These are phyloP conservation scores for Ceyx margarethae DNA, from an alignment of 2,113 vertebrate species.

Conservation along the genomic window DNA sequence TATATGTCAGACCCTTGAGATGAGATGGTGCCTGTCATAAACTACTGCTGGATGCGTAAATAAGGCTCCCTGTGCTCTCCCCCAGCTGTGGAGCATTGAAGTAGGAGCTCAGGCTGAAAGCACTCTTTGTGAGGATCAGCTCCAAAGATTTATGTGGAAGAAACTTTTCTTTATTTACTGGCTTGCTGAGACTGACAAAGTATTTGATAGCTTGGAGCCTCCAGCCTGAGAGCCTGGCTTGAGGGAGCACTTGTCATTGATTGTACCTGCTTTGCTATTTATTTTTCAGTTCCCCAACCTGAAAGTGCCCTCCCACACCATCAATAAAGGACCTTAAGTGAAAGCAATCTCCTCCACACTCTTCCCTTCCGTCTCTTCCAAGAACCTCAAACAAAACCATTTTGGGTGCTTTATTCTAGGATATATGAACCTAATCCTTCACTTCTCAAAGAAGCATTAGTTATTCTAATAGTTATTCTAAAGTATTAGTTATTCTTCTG, in stretches of 20 bases:
- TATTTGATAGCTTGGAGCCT: neutral
- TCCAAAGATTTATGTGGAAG: slow-evolving; percentile 32
- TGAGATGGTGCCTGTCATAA: slow-evolving; percentile 47
- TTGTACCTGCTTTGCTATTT: neutral
- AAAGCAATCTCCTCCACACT: neutral
- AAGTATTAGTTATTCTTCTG: neutral
- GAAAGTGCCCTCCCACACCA: neutral
- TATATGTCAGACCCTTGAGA: slow-evolving; percentile 21
- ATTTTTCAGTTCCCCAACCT: neutral
- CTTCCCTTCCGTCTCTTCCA: neutral
- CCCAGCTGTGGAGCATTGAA: neutral
- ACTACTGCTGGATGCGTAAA: slow-evolving; percentile 21
- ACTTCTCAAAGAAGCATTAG: neutral
- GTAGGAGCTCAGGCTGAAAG: slow-evolving; percentile 14
- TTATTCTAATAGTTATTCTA: neutral
- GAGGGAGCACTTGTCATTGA: neutral
- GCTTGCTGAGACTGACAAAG: slow-evolving; percentile 5
- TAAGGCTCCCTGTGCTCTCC: slow-evolving; percentile 3
- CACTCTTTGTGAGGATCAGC: slow-evolving; percentile 15
- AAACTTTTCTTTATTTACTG: slow-evolving; percentile 18
- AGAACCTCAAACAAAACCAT: neutral
- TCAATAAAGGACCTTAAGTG: neutral
- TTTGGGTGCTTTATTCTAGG: neutral
- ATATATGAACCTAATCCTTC: neutral
- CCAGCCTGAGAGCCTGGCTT: neutral